phyloP scores from a whole-genome alignment of 2,113 vertebrate genomes.

The Tretioscincus oriximinensis region DNA sequence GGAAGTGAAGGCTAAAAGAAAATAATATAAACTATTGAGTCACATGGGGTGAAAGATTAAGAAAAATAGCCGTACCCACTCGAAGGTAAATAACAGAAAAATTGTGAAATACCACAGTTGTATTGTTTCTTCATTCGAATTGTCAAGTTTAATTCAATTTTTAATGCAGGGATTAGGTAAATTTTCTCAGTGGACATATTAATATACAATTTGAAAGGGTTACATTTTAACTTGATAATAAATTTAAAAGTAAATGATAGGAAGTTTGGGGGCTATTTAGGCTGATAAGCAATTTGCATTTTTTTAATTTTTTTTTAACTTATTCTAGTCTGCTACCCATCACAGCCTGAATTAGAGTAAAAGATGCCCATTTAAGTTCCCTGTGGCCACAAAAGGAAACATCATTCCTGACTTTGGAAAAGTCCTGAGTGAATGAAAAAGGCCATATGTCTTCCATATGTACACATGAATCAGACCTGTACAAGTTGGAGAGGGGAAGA shows the following conservation, averaged over 20 bases:
- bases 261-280: too few species aligned
- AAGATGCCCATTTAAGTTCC: neutral
- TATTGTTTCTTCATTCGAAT: neutral
- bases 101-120: neutral
- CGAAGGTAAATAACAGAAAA: neutral
- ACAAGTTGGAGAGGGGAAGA: neutral
- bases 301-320: neutral
- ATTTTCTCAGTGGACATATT: neutral
- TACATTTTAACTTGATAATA: neutral
- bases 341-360: neutral
- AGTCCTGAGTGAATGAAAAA: neutral
- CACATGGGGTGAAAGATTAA: too few species aligned
- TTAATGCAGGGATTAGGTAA: neutral
- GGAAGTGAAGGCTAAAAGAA: too few species aligned
- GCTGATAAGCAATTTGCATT: neutral
- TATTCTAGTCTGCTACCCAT: neutral
- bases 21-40: too few species aligned
- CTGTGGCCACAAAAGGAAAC: neutral
- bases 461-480: neutral
- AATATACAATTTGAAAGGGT: too few species aligned
- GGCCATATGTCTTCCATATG: neutral
- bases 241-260: neutral
- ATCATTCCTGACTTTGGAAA: neutral
- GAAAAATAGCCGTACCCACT: too few species aligned
- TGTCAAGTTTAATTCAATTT: neutral